These are phyloP conservation scores for Xiphorhynchus erythropygius DNA, from an alignment of 2,797 vertebrate species.

Conservation along the genomic window DNA sequence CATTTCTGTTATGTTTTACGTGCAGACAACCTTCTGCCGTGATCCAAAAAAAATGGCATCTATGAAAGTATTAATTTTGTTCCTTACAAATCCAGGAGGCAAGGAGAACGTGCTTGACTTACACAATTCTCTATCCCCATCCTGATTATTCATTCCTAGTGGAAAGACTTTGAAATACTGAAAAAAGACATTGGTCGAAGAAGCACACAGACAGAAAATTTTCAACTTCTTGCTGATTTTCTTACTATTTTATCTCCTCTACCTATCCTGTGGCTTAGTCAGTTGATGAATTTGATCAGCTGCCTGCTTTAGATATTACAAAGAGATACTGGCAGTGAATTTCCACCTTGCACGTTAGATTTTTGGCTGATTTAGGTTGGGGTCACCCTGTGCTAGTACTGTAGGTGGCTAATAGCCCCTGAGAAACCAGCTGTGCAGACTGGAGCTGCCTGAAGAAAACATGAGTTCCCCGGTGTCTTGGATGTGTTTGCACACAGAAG, in stretches of 20 bases:
- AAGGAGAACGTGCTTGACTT: background rate
- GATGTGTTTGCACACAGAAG: background rate
- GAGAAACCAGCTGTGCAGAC: background rate
- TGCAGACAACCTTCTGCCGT: background rate
- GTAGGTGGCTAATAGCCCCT: background rate
- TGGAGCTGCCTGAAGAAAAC: slow-evolving; percentile 28
- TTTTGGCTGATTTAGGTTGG: background rate
- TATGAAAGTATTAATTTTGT: background rate
- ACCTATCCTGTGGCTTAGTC: background rate
- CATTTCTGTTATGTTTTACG: background rate
- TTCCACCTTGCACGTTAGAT: background rate
- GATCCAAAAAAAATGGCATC: background rate
- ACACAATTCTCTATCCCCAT: background rate
- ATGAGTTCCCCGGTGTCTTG: background rate
- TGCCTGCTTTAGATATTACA: background rate
- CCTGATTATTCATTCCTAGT: background rate
- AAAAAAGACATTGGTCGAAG: background rate
- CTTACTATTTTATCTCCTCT: background rate
- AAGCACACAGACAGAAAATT: background rate
- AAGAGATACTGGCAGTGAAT: background rate
- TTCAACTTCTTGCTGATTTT: background rate
- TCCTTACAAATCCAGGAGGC: background rate
- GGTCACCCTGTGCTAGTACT: background rate
- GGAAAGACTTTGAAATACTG: background rate
- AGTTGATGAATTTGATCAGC: background rate